Base-by-base conservation (phyloP, 2,797 vertebrate species). In the Rhynchonycteris naso region DNA sequence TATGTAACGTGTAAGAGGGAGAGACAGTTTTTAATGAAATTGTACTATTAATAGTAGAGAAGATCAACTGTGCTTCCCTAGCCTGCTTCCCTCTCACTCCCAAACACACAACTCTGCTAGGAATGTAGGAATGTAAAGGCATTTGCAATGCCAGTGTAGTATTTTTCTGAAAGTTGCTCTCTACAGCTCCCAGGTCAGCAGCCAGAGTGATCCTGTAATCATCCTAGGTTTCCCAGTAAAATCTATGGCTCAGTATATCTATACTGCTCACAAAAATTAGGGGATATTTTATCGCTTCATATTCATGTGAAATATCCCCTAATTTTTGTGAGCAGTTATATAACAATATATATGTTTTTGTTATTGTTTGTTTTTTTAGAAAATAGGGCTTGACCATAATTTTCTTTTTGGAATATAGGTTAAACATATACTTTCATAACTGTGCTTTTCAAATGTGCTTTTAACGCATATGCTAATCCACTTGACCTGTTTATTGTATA, bases 101-200 rank as follows among this genome's bases (percentile, higher is more conserved):
- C 58, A 88, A 69, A 92, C 28, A 59, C 5, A 84, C 2, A 61
- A 0, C n/a, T 54, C 38, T 89, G 12, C 33, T 90, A 85, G 65
- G 80, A 95, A 88, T 65, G 75, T 90, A 85, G 65, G 80, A 95
- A 88, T 65, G 75, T 83, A 88, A 88, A 93, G 78, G 28, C 19
- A 85, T 22, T 47, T 92, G 56, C 35, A 54, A 50, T 72, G 69
- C 19, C 72, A 63, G 26, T 11, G 7, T 81, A 83, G 16, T 78
- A 56, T 79, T 68, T 61, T 95, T 82, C 72, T 80, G 59, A 33
- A 94, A 50, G 21, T 87, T 79, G 65, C 11, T 66, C 21, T 93
- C 24, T 95, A 43, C 66, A 69, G 33, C 65, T 89, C 24, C n/a
- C 38, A 86, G 26, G 11, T 85, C 69, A 88, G 90, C 18, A 54